A percentile compares a stretch with the other conserved stretches of the same genome.
Conservation (phyloP, 2,113 vertebrate genomes). For the Guaruba guarouba region DNA sequence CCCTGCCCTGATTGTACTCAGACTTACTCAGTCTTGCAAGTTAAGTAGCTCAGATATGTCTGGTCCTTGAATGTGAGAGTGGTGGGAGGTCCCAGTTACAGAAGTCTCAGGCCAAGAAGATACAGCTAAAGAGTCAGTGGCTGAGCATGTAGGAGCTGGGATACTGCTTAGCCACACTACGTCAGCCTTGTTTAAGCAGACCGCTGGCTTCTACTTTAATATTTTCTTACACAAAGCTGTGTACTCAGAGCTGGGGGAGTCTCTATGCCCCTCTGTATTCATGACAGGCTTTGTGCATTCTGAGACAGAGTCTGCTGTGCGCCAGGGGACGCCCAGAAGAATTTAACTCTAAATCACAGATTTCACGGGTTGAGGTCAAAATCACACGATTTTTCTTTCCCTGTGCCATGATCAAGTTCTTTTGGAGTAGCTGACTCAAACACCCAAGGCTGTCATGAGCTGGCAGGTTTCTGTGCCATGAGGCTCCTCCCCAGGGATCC, state of each 20-base stretch:
- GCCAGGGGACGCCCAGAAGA: background rate
- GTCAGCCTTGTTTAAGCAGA: background rate
- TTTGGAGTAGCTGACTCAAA: background rate
- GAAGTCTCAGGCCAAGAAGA: background rate
- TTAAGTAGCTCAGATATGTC: background rate
- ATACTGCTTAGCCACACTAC: accelerated
- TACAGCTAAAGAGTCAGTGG: accelerated
- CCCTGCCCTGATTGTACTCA: background rate
- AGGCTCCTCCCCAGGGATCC: background rate
- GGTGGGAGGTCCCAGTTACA: background rate
- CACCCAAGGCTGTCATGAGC: background rate
- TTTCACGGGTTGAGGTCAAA: background rate
- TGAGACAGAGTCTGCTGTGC: background rate
- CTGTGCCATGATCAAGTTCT: background rate
- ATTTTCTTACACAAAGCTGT: background rate
- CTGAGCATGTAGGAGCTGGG: background rate
- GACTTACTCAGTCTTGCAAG: background rate
- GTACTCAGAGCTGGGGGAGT: background rate
- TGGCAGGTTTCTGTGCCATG: accelerated
- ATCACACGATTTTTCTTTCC: background rate
- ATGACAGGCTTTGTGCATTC: background rate
- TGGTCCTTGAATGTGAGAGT: background rate
- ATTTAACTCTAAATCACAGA: background rate
- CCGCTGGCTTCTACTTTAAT: background rate
- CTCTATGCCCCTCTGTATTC: background rate